phyloP scores from a whole-genome alignment of 35 echinoderm and acorn worm species.

The Anneissia japonica region DNA sequence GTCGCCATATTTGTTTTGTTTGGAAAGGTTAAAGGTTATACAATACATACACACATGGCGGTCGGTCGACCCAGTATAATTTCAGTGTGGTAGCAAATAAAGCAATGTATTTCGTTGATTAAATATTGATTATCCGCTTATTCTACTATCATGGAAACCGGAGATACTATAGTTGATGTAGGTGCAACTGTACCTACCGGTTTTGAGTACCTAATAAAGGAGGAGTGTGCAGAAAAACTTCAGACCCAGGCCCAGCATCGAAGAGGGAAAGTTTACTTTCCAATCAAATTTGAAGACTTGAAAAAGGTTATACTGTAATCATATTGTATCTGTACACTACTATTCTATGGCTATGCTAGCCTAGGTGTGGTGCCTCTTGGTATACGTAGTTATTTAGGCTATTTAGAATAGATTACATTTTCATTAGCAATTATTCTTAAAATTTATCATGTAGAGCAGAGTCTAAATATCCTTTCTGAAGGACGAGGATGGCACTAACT shows the following conservation, averaged over 20 bases:
- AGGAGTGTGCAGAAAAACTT: slow-evolving; percentile 36
- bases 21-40: background rate
- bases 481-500: too few species aligned
- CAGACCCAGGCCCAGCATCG: background rate
- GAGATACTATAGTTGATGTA: background rate
- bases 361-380: too few species aligned
- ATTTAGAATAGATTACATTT: too few species aligned
- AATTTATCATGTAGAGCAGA: too few species aligned
- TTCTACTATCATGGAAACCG: background rate
- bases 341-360: too few species aligned
- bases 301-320: background rate
- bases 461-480: too few species aligned
- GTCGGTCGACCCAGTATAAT: background rate
- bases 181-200: slow-evolving; percentile 30
- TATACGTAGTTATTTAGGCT: too few species aligned
- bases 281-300: background rate
- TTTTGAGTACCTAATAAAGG: slow-evolving; percentile 3
- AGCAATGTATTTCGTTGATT: too few species aligned
- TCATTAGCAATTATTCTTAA: too few species aligned
- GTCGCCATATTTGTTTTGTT: background rate
- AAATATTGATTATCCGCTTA: background rate
- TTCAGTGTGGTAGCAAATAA: too few species aligned
- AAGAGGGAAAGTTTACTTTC: slow-evolving; percentile 24
- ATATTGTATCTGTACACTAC: too few species aligned
- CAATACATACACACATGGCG: background rate